Evolutionary conservation across 2,797 vertebrate genomes (phyloP).

Genomic region (Gambusia yucatana): DNA sequence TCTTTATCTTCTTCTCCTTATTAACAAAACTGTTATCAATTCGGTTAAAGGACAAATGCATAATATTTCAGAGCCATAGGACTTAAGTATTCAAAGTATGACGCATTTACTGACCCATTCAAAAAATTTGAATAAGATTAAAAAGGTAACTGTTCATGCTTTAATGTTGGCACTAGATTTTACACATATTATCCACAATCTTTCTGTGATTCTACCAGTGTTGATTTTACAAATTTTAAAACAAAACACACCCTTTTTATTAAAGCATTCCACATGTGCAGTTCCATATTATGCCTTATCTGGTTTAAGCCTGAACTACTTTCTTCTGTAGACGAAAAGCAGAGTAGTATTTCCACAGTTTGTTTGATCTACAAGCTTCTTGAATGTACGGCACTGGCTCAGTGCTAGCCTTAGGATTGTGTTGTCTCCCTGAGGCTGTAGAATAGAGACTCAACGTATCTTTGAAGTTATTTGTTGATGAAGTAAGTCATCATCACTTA

Average conservation of each 20-base stretch:
- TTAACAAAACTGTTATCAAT: conserved; percentile 16
- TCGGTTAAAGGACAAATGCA: conserved; percentile 9
- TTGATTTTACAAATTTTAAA: background rate
- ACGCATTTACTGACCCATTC: background rate
- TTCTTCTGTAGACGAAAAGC: conserved; percentile 32
- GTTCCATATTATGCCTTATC: conserved; percentile 46
- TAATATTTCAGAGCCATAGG: background rate
- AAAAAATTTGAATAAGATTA: background rate
- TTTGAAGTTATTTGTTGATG: conserved; percentile 64
- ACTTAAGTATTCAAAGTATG: background rate
- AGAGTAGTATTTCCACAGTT: conserved; percentile 54
- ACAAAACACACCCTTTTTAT: background rate
- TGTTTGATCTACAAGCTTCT: conserved; percentile 65
- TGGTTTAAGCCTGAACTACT: conserved; percentile 45
- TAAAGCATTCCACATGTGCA: conserved; percentile 39
- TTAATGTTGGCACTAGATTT: background rate
- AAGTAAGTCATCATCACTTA: conserved; percentile 53
- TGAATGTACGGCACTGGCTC: conserved; percentile 66
- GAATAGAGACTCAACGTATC: conserved; percentile 44
- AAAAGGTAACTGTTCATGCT: background rate
- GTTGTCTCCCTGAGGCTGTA: conserved; percentile 55
- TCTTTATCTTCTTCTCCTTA: conserved; percentile 31
- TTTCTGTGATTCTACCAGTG: conserved; percentile 19
- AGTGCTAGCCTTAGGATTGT: conserved; percentile 62
- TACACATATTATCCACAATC: conserved; percentile 18